Evolutionary conservation across 1,140 invertebrate species (phyloP).

Genomic region (Cylas formicarius): DNA sequence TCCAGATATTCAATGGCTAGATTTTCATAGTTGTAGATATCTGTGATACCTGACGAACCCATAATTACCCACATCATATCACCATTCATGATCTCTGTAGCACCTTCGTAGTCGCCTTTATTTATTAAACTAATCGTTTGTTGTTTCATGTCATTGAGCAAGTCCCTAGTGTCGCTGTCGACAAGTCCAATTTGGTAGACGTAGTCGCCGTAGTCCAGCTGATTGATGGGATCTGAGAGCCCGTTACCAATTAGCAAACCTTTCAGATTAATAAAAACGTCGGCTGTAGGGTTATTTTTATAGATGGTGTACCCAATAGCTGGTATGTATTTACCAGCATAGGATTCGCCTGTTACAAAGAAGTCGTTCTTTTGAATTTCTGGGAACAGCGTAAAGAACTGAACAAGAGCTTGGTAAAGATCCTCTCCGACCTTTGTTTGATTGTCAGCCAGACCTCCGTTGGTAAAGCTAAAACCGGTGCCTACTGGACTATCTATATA

Average conservation of each 20-base stretch:
- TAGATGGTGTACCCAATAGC: constrained; percentile 65
- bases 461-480: constrained; percentile 68
- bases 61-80: too few species aligned
- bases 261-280: constrained; percentile 58
- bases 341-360: constrained; percentile 77
- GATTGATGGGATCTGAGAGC: constrained; percentile 63
- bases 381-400: constrained; percentile 66
- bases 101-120: too few species aligned
- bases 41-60: too few species aligned
- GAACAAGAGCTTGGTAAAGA: constrained; percentile 55
- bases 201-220: constrained; percentile 54
- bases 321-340: constrained; percentile 78
- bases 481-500: constrained; percentile 84
- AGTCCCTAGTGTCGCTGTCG: constrained; percentile 51
- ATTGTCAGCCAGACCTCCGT: constrained; percentile 53
- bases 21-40: constrained; percentile 43
- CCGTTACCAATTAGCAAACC: constrained; percentile 79
- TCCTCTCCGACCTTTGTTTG: constrained; percentile 58
- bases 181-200: constrained; percentile 69
- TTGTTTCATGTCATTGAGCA: constrained; percentile 59
- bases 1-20: constrained; percentile 29
- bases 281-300: constrained; percentile 51
- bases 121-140: too few species aligned
- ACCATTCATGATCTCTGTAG: too few species aligned
- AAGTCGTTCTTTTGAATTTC: constrained; percentile 59